phyloP scores from a whole-genome alignment of 53 echinoderm and acorn worm genomes.

The Arbacia lixula region DNA sequence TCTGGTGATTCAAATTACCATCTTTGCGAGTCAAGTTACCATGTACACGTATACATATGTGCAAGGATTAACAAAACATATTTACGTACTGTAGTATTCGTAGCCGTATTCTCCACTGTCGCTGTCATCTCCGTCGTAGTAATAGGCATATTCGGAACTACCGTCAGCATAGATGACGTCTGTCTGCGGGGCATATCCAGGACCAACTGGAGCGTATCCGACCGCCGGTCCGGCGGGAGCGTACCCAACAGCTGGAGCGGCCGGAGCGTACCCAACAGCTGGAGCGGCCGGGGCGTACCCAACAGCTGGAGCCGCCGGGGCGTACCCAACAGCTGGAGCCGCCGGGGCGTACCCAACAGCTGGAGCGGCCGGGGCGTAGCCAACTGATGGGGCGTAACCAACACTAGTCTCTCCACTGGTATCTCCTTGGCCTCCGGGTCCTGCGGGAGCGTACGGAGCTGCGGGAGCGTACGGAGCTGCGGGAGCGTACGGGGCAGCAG shows the following conservation, averaged over 20 bases:
- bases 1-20: too few relatives aligned
- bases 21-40: too few relatives aligned
- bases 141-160: neutral
- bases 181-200: neutral
- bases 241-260: neutral
- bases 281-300: slow-evolving; percentile 20
- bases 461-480: neutral
- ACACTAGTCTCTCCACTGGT: slow-evolving; percentile 11
- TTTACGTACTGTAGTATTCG: neutral
- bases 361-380: neutral
- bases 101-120: slow-evolving; percentile 12
- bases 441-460: neutral
- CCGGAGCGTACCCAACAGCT: slow-evolving; percentile 18
- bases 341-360: neutral
- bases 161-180: too few relatives aligned
- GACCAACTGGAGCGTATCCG: neutral
- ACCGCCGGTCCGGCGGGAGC: neutral
- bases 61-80: neutral
- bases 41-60: neutral
- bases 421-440: neutral
- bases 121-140: slow-evolving; percentile 19
- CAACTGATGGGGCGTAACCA: neutral
- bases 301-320: neutral
- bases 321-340: slow-evolving; percentile 8
- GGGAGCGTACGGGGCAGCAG: slow-evolving; percentile 1